Base-by-base conservation (phyloP, 2,113 vertebrate genomes). In the Lasiurus cinereus region DNA sequence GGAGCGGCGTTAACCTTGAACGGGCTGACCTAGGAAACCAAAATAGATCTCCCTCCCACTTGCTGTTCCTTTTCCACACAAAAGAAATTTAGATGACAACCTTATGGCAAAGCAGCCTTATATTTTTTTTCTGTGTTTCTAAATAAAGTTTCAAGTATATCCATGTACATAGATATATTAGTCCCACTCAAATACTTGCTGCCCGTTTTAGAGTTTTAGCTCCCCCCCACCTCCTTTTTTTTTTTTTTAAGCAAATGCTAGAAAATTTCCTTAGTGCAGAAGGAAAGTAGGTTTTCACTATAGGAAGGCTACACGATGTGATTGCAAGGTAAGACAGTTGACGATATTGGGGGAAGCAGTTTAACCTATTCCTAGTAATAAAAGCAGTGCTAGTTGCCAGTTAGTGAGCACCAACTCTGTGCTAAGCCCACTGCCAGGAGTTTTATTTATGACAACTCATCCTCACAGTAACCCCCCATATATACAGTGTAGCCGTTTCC, bases 191-290 rank as follows among this genome's bases (percentile, higher is more conserved):
- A 91, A 52, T 92, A 69, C 69, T 46, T 96, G 33, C 67, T 93
- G 36, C 74, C 21, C 22, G 14, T 33, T 22, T 52, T 79, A 78
- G 29, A 27, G 14, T 33, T 22, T 52, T 79, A 78, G 29, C 22
- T 9, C 3, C 46, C 4, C 4, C 27, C 72, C 15, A 2, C 31
- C 13, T 73, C 86, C 83, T 52, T 52, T 50, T 9, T 59, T 52
- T 52, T 59, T 59, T 59, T 91, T 95, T 54, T 91, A 97, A 88
- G 14, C 43, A 83, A 86, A 83, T n/a, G 22, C 19, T 76, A 83
- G 54, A 67, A 80, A 76, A 27, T 48, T 12, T 64, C 14, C 48
- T n/a, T 48, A 33, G 59, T 85, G 27, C 39, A 83, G 39, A 93
- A 77, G 1, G 10, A 76, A 94, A 83, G 29, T 27, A 83, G 33